A percentile compares a stretch with the other conserved stretches of the same genome.
These are phyloP conservation scores for Byasa hedistus DNA, from an alignment of 2,888 invertebrate species.

Conservation along the genomic window DNA sequence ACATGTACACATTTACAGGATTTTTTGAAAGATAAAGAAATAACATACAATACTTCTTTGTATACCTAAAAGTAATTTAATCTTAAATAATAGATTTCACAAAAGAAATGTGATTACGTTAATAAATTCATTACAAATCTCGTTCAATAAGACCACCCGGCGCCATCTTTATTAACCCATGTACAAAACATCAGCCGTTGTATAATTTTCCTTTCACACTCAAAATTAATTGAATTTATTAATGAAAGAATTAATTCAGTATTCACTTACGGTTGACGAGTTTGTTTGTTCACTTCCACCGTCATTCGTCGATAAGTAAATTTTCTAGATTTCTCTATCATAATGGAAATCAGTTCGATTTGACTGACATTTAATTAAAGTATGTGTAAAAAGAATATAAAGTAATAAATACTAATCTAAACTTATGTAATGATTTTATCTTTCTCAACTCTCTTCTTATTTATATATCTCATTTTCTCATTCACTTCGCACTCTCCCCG, in stretches of 20 bases:
- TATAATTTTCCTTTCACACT: slow-evolving; percentile 5
- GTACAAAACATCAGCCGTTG: slow-evolving; percentile 4
- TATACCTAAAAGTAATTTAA: too few species aligned
- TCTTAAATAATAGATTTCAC: too few species aligned
- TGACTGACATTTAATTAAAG: slow-evolving; percentile 13
- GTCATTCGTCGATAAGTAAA: slow-evolving; percentile 10
- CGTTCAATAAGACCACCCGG: slow-evolving; percentile 3
- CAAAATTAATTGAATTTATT: slow-evolving; percentile 21
- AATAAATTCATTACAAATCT: not conserved
- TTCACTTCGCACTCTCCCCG: too few species aligned
- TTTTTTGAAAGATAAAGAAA: too few species aligned
- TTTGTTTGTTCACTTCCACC: slow-evolving; percentile 23
- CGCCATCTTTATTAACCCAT: slow-evolving; percentile 7
- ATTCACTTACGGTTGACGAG: slow-evolving; percentile 24
- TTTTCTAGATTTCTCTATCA: slow-evolving; percentile 11
- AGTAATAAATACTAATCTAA: not conserved
- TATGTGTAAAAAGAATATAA: not conserved
- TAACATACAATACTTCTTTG: too few species aligned
- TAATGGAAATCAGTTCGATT: slow-evolving; percentile 13
- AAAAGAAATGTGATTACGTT: not conserved
- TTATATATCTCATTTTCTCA: too few species aligned
- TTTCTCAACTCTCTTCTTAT: too few species aligned
- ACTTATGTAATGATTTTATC: not conserved
- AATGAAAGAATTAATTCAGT: slow-evolving; percentile 16
- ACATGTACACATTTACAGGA: not conserved